Base-by-base conservation (phyloP, 2,113 vertebrate genomes). In the Pelodiscus sinensis region DNA sequence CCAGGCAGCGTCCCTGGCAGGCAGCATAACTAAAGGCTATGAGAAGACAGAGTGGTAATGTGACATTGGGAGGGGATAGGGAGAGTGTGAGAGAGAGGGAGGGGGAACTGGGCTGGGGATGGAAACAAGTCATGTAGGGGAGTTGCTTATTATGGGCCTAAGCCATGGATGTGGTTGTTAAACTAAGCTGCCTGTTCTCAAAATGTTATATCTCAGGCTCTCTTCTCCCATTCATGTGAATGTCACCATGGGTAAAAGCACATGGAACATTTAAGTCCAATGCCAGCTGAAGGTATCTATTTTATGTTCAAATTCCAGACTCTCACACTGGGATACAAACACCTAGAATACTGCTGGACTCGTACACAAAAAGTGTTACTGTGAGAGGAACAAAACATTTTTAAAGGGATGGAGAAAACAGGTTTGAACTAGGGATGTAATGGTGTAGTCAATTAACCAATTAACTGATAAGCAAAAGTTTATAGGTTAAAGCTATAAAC, bases 141-240 rank as follows among this genome's bases (percentile, higher is more conserved):
- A 14, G 52, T 14, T 54, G 52, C 14, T 35, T 31, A 12, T 84
- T 79, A 81, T 82, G 25, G n/a, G 51, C 29, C 2, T 1, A 3
- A 1, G 5, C 82, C 80, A 25, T 8, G 9, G 14, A 9, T 55
- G n/a, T 2, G 1, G 18, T 0, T 0, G 57, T 83, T 86, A 82
- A 58, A 78, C 11, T 82, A 54, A 90, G 8, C 78, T 79, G 15
- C 10, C 57, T 75, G 13, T 51, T 89, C 54, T 60, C 73, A 52
- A 88, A 88, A 79, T 21, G 3, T 18, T 60, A 18, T 51, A 51
- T 81, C 5, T 38, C 27, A 24, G 44, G 44, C 44, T 44, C 44
- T 44, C 44, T 44, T 44, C 44, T 44, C 44, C 44, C 44, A 44
- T 44, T 44, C 44, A 65, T 90, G 8, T 7, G 71, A 31, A 18